A percentile compares a stretch with the other conserved stretches of the same genome.
Conservation (phyloP, 2,888 invertebrate genomes). For the Ptilodon capucinus region DNA sequence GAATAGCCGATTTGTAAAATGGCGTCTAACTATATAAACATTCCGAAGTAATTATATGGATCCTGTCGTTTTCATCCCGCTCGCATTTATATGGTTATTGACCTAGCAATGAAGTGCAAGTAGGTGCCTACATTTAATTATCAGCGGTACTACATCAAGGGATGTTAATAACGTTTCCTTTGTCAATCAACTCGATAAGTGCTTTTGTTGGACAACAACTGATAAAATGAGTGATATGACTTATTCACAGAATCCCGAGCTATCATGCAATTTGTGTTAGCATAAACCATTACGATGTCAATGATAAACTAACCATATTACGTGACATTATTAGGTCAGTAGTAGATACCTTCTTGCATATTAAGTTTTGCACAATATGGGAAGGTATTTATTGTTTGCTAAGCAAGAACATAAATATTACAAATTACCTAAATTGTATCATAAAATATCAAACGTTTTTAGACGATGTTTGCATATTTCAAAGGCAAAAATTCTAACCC, state of each 20-base stretch:
- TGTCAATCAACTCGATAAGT: constrained; percentile 14
- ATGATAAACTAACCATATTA: not conserved
- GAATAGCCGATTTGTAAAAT: not conserved
- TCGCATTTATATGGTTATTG: constrained; percentile 12
- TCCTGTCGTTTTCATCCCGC: not conserved
- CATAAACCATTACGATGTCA: not conserved
- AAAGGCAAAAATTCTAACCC: constrained; percentile 8
- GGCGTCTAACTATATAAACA: not conserved
- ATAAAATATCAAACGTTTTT: no score
- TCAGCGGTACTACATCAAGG: constrained; percentile 2
- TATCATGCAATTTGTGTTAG: not conserved
- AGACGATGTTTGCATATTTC: not conserved
- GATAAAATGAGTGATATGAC: constrained; percentile 4
- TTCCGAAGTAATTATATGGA: not conserved
- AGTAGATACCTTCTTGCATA: no score
- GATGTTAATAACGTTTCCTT: constrained; percentile 25
- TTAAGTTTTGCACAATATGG: not conserved
- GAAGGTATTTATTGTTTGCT: no score
- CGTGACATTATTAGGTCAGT: not conserved
- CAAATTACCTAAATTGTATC: no score
- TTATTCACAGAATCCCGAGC: not conserved
- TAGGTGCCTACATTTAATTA: constrained; percentile 1
- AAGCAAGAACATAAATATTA: no score
- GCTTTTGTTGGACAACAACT: constrained; percentile 13
- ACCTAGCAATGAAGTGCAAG: constrained; percentile 18